These are phyloP conservation scores for Argyra leucocephala DNA, from an alignment of 2,888 invertebrate species.

Conservation along the genomic window DNA sequence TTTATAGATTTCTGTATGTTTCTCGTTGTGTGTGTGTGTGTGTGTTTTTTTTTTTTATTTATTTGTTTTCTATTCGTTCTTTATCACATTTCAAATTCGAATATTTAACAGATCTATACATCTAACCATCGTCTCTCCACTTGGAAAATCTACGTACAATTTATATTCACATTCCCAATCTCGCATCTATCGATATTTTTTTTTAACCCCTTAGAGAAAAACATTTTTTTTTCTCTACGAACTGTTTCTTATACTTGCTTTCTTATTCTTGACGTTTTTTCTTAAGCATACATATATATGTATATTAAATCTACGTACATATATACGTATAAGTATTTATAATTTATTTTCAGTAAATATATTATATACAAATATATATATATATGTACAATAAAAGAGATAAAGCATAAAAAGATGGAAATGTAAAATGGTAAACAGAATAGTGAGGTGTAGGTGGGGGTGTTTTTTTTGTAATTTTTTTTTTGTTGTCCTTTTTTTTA, in stretches of 20 bases:
- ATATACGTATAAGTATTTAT: no score
- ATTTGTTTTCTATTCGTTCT: not conserved
- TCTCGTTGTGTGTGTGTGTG: not conserved
- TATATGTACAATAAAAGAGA: not conserved
- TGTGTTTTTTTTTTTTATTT: not conserved
- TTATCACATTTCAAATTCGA: not conserved
- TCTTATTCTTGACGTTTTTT: not conserved
- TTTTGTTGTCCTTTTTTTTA: conserved; percentile 2
- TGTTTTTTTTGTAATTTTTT: not conserved
- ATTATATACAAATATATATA: not conserved
- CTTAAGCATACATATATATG: no score
- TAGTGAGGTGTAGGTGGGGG: not conserved
- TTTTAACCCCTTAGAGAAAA: not conserved
- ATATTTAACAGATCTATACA: not conserved
- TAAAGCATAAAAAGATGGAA: conserved; percentile 4
- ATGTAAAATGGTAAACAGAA: not conserved
- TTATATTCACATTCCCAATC: not conserved
- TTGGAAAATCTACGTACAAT: no score
- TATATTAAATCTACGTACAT: no score
- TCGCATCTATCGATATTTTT: not conserved
- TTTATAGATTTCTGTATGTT: not conserved
- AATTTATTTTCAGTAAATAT: not conserved
- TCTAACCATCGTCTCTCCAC: no score
- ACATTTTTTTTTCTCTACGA: not conserved
- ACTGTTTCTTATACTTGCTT: not conserved